A percentile compares a stretch with the other conserved stretches of the same genome.
Evolutionary conservation across 2,797 vertebrate species (phyloP).

Genomic region (Eulemur coronatus): DNA sequence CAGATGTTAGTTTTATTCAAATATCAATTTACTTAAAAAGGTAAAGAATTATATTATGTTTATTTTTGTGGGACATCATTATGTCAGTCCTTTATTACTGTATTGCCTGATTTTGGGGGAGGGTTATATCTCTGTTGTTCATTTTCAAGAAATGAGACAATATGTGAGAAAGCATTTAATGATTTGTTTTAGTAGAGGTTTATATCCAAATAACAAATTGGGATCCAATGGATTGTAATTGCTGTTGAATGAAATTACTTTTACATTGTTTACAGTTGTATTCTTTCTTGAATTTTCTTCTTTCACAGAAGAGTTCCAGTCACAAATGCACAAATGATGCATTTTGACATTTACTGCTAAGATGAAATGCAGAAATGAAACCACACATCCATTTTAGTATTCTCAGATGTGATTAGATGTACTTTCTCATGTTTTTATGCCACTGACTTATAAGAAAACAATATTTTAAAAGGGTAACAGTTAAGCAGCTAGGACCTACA

Average conservation of each 20-base stretch:
- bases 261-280: slow-evolving; percentile 54
- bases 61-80: neutral
- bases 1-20: neutral
- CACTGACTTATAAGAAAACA: slow-evolving; percentile 45
- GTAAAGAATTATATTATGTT: neutral
- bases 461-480: neutral
- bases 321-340: slow-evolving; percentile 59
- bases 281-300: slow-evolving; percentile 64
- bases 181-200: slow-evolving; percentile 28
- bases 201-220: neutral
- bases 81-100: neutral
- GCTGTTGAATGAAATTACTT: slow-evolving; percentile 61
- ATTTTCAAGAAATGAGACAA: slow-evolving; percentile 48
- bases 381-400: neutral
- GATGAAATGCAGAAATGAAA: slow-evolving; percentile 64
- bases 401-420: slow-evolving; percentile 64
- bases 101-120: neutral
- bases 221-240: neutral
- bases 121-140: neutral
- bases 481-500: slow-evolving; percentile 42
- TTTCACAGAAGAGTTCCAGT: slow-evolving; percentile 75
- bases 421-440: slow-evolving; percentile 57
- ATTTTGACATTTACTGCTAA: slow-evolving; percentile 66
- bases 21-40: slow-evolving; percentile 28
- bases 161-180: slow-evolving; percentile 30